Base-by-base conservation (phyloP, 2,113 vertebrate species). In the Seriola rivoliana region DNA sequence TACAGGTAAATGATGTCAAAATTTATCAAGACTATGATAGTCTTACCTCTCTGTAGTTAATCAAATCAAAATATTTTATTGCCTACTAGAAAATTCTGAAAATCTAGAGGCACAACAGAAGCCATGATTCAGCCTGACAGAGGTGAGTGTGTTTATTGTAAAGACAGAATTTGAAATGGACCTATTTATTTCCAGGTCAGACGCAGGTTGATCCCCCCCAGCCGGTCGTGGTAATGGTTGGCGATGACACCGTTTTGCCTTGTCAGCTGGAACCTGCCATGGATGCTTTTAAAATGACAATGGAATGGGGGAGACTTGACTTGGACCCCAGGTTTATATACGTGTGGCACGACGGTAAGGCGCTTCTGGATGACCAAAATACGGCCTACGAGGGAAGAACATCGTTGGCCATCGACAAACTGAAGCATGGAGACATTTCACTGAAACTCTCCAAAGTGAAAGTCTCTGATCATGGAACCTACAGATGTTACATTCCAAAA, bases 391-490 rank as follows among this genome's bases (percentile, higher is more conserved):
- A 32, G 1, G 77, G 58, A 38, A 63, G 85, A 77, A 21, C 69
- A 2, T 84, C 81, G 0, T 1, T 87, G 67, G 55, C 36, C 0
- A 9, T 0, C 1, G 0, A 29, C 5, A 21, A 66, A 2, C 59
- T 84, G 74, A 88, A 81, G 8, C 0, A 3, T 0, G 81, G 81
- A 46, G 59, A 88, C 19, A 0, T 78, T 60, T 88, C 81, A 0
- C 64, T 88, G 58, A 70, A 9, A 4, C 69, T 88, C 3, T 60
- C 81, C 42, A 25, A 60, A n/a, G 29, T 78, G 9, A 84, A 29
- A 21, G 2, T 25, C 19, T 77, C 72, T 58, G 85, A 87, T 29
- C n/a, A 19, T 3, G 85, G 85, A 48, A 64, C 0, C 5, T 87
- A 87, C 72, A 76, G 55, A 67, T 87, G 85, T 0, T 83, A 9